Base-by-base conservation (phyloP, 1,140 invertebrate genomes). In the Aphaenogaster ashmeadi region DNA sequence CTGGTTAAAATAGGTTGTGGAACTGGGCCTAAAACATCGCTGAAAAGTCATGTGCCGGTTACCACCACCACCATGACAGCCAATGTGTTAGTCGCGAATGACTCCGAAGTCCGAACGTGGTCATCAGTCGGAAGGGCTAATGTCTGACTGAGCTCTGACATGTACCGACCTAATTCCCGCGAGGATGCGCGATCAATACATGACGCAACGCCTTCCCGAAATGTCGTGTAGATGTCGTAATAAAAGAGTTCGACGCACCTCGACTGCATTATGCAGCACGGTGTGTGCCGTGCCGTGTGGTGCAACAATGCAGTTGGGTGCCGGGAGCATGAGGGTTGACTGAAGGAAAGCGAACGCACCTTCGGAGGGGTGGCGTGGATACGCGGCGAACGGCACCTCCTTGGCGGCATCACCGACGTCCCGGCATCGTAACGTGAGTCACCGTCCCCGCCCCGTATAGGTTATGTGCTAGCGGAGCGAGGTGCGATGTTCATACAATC, bases 211-310 rank as follows among this genome's bases (percentile, higher is more conserved):
- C 15, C 27, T 81, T 67, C 13, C 2, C 6, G 3, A 64, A 64
- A 36, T 36, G 18, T 79, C 58, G 27, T 36, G 36, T 44, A 89
- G 87, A 88, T 89, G 87, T 89, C 88, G 79, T 44, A 44, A 67
- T 67, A 7, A 47, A 21, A n/a, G 15, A 41, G 8, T 71, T 56
- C 8, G 62, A 7, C n/a, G 18, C 21, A 11, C 8, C 44, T 50
- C 36, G 52, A 13, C 74, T 60, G 36, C 38, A 72, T 52, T 18
- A 50, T 66, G 58, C 11, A 5, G 66, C 1, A 9, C 1, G 18
- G 9, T 18, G 18, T 2, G 2, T 21, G n/a, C 41, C 6, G 21
- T 27, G 41, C 21, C 27, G 8, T 36, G 33, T 38, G 13, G 1
- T 54, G 5, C 18, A 21, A 36, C 2, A 18, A 5, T 18, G 21